Base-by-base conservation (phyloP, 2,888 invertebrate genomes). In the Amaurobius ferox region DNA sequence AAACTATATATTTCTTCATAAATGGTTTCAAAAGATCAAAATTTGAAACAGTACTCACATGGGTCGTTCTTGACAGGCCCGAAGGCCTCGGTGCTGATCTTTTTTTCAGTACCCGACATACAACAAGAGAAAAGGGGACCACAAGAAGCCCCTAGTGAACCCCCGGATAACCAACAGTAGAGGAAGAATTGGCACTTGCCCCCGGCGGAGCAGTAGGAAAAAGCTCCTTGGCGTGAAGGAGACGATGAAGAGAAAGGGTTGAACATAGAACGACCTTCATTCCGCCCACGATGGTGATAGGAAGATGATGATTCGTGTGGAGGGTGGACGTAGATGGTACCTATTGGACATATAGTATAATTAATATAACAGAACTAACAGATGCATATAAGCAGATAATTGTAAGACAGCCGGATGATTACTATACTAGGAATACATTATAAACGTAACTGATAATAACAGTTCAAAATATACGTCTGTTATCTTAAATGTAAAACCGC, bases 51-150 rank as follows among this genome's bases (percentile, higher is more conserved):
- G 26, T 68, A 94, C 95, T 95, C 94, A 95, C 95, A 94, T 92
- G 95, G 94, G 91, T 95, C 95, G 91, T 95, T 95, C 90, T 94
- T 93, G 89, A 95, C 95, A 19, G 95, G 95, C 90, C 95, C 95
- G 90, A 94, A 95, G 90, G 93, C 92, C 90, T 92, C 92, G 89
- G 93, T 93, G 89, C 93, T 89, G 89, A 89, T 89, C 71, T 89
- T 89, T 19, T 81, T 87, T 19, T 89, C 88, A 16, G 35, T 70
- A 3, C 81, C 74, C 1, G 88, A 85, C 44, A 89, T 76, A 64
- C 89, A 89, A 67, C 89, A 89, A 9, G 89, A 88, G 55, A 88
- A 88, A 48, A 89, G 88, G 1, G 89, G 89, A 1, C 89, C 89
- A 79, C 89, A 89, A 13, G 89, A 88, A 16, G 88, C 76, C 0